phyloP scores from a whole-genome alignment of 2,888 invertebrate genomes.

The Cosmopolites sordidus region DNA sequence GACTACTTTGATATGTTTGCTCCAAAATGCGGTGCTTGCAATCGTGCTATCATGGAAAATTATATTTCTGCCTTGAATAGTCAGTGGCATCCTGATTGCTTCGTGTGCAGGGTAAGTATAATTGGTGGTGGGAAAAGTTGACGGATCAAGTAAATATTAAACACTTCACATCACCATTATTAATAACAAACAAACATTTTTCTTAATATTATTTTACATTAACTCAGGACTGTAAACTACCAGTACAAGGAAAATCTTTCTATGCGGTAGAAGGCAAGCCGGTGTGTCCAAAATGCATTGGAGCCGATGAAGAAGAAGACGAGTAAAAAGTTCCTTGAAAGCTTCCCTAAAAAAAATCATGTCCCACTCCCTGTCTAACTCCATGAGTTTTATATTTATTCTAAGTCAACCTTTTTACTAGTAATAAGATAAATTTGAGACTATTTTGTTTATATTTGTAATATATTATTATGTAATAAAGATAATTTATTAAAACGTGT shows the following conservation, averaged over 20 bases:
- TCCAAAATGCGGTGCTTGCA: conserved; percentile 95
- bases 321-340: conserved; percentile 39
- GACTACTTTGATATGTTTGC: conserved; percentile 98
- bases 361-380: not conserved
- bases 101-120: conserved; percentile 94
- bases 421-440: not conserved
- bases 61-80: conserved; percentile 96
- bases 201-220: not conserved
- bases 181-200: not conserved
- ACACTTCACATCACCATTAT: not conserved
- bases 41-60: conserved; percentile 93
- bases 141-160: not conserved
- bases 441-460: conserved; percentile 1
- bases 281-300: conserved; percentile 90
- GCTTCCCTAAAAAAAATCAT: not conserved
- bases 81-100: conserved; percentile 98
- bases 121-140: conserved; percentile 1
- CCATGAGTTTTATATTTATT: not conserved
- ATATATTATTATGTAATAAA: conserved; percentile 1
- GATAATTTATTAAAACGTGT: not conserved
- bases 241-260: conserved; percentile 93
- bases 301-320: conserved; percentile 80
- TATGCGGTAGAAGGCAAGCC: conserved; percentile 97
- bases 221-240: conserved; percentile 84
- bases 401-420: not conserved